Percentiles rank a stretch among this genome's conserved stretches.
These are phyloP conservation scores for Pharmacophagus antenor DNA, from an alignment of 2,888 invertebrate species.

Conservation along the genomic window DNA sequence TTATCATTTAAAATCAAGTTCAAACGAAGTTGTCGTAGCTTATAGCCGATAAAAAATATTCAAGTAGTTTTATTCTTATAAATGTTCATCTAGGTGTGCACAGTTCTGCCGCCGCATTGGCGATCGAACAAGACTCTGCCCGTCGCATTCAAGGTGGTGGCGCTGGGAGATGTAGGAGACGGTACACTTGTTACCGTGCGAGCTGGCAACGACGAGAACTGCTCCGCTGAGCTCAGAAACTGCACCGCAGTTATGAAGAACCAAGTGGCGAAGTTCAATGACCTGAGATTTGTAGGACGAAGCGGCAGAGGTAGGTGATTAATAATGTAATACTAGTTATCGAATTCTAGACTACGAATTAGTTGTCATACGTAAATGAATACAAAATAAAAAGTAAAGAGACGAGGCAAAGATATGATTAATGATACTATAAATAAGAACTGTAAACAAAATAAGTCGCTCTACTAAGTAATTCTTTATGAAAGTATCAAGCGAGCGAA, in stretches of 20 bases:
- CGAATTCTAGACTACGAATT: no score
- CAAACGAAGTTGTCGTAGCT: no score
- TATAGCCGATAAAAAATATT: no score
- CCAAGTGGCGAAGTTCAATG: conserved; percentile 98
- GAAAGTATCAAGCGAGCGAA: no score
- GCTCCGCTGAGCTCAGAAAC: conserved; percentile 95
- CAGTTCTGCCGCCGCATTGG: conserved; percentile 97
- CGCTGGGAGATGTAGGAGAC: conserved; percentile 94
- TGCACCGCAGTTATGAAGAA: conserved; percentile 97
- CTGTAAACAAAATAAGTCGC: no score
- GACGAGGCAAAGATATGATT: no score
- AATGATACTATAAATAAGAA: no score
- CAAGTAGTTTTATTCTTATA: neutral
- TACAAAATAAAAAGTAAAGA: no score
- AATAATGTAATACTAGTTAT: neutral
- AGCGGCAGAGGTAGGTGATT: conserved; percentile 94
- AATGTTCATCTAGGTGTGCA: conserved; percentile 81
- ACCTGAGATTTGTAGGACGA: conserved; percentile 97
- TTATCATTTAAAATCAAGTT: no score
- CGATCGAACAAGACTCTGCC: conserved; percentile 98
- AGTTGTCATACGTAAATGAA: no score
- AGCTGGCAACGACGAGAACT: conserved; percentile 98
- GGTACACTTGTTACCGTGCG: conserved; percentile 96
- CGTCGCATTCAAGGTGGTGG: conserved; percentile 96
- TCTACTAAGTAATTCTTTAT: no score